Evolutionary conservation across 2,113 vertebrate genomes (phyloP).

Genomic region (Macrotus californicus): DNA sequence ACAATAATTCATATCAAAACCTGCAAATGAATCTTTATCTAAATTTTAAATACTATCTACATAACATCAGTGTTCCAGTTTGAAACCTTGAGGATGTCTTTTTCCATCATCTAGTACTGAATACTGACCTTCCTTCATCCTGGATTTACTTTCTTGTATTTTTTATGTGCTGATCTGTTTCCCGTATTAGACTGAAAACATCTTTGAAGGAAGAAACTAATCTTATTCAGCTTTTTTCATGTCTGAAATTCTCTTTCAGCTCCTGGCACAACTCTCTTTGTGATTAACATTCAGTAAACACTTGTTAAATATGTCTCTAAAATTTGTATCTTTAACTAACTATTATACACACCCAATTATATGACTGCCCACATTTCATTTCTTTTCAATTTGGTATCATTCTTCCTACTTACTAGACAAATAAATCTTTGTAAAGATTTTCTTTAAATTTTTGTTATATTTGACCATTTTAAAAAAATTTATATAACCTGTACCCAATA

Average conservation of each 20-base stretch:
- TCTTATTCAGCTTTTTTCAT: neutral
- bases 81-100: neutral
- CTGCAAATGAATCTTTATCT: neutral
- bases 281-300: neutral
- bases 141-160: constrained; percentile 19
- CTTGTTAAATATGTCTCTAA: constrained; percentile 29
- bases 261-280: neutral
- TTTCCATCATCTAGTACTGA: neutral
- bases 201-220: neutral
- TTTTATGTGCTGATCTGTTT: neutral
- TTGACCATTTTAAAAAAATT: neutral
- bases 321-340: neutral
- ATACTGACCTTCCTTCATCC: neutral
- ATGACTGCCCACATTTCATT: neutral
- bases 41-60: neutral
- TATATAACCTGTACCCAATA: neutral
- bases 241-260: neutral
- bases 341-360: neutral
- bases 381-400: constrained; percentile 13
- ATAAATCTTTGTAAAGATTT: constrained; percentile 12
- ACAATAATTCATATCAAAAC: constrained; percentile 42
- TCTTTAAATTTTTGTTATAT: neutral
- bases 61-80: neutral
- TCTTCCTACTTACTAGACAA: neutral
- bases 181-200: neutral